phyloP scores from a whole-genome alignment of 2,888 invertebrate species.

The Crossocerus cetratus region DNA sequence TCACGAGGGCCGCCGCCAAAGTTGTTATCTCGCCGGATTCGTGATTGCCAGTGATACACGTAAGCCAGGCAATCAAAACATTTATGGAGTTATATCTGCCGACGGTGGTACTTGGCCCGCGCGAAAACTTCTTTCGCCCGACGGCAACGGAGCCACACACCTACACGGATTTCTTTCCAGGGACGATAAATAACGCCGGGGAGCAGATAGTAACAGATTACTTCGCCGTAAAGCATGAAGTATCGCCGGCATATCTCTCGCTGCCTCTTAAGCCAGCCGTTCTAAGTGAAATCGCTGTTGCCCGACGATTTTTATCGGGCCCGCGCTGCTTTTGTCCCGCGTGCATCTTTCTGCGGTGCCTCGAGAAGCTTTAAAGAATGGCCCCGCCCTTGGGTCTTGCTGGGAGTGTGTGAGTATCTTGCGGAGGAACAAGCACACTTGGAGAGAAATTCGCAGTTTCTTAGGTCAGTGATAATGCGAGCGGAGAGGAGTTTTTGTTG shows the following conservation, averaged over 20 bases:
- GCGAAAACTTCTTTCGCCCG: background rate
- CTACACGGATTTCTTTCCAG: too few relatives aligned
- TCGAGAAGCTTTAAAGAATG: too few relatives aligned
- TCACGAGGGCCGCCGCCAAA: background rate
- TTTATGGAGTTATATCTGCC: background rate
- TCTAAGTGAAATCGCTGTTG: background rate
- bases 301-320: background rate
- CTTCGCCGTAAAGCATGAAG: background rate
- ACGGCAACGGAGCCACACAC: background rate
- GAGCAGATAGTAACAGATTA: background rate
- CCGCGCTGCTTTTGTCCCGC: too few relatives aligned
- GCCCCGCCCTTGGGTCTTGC: too few relatives aligned
- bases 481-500: too few relatives aligned
- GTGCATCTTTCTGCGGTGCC: too few relatives aligned
- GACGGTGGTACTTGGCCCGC: background rate
- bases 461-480: too few relatives aligned
- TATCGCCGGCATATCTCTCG: background rate
- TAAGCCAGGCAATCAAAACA: slow-evolving; percentile 2
- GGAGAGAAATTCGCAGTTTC: too few relatives aligned
- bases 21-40: too few relatives aligned
- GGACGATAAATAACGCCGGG: too few relatives aligned
- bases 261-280: background rate
- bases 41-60: background rate
- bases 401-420: too few relatives aligned
- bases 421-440: too few relatives aligned